A percentile compares a stretch with the other conserved stretches of the same genome.
Evolutionary conservation across 2,797 vertebrate genomes (phyloP).

Genomic region (Garrulus glandarius): DNA sequence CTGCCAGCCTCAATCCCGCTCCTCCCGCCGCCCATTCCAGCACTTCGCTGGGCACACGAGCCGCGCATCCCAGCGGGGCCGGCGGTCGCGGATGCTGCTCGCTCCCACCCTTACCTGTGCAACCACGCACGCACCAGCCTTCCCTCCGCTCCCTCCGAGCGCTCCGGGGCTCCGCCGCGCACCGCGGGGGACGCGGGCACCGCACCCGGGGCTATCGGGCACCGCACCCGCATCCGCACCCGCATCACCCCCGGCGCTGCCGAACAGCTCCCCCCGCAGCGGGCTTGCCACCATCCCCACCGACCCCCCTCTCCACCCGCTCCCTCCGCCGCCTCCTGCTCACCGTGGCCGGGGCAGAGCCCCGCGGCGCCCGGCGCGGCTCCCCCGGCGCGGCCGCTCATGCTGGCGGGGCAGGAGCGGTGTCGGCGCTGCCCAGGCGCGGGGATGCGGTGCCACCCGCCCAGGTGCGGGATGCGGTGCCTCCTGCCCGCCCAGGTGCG

Average conservation of each 20-base stretch:
- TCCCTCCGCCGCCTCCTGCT: neutral
- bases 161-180: neutral
- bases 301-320: neutral
- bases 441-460: neutral
- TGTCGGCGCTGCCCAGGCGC: neutral
- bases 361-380: slow-evolving; percentile 1
- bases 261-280: neutral
- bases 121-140: rapidly evolving
- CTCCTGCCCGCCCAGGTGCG: neutral
- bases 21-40: neutral
- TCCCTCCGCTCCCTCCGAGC: neutral
- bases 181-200: neutral
- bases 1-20: rapidly evolving
- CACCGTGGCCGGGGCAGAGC: slow-evolving; percentile 22
- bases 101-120: neutral
- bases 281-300: neutral
- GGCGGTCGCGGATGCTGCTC: neutral
- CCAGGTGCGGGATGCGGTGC: neutral
- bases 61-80: neutral
- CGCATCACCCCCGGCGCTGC: neutral
- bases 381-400: neutral
- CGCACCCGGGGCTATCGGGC: neutral
- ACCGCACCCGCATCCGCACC: neutral
- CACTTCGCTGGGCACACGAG: rapidly evolving
- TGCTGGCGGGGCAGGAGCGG: neutral